Base-by-base conservation (phyloP, 2,797 vertebrate species). In the Siniperca undulata region DNA sequence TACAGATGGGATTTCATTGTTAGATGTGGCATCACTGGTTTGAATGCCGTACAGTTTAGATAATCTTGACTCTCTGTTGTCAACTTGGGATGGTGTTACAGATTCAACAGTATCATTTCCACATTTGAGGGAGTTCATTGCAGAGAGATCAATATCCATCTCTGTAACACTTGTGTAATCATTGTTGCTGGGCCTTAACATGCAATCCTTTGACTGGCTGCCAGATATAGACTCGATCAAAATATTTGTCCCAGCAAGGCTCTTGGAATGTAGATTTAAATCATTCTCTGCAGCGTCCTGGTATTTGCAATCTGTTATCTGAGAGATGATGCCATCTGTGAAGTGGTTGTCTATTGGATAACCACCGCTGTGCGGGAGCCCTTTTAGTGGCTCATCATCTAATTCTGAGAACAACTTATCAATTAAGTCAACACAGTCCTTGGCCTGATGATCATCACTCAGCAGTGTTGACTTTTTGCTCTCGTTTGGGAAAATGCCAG, bases 351-450 rank as follows among this genome's bases (percentile, higher is more conserved):
- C 91, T 77, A 92, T 85, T 8, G 81, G 70, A 72, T 84, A 89
- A 44, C 78, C 89, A 70, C 88, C 70, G 12, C 79, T 86, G 65
- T 88, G 86, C 60, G 88, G 80, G 60, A 91, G 89, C 24, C 80
- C 88, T 91, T 94, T 94, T 55, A 93, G 69, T n/a, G 93, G 84
- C 75, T 95, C 92, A 17, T 94, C 88, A 61, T 95, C 95, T 85
- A 95, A 91, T 69, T 93, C 92, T 46, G 93, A 93, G 64, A 96
- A 94, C 79, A 96, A 86, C 62, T 86, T 91, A 77, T 95, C 94
- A 70, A 95, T 95, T 65, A 94, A 88, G 78, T 94, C 91, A 77
- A 87, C 86, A 58, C 92, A 94, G 73, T 89, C 94, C 82, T 93
- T 93, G 40, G 80, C 86, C 73, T 91, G 89, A 10, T 83, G 82